Percentiles rank a stretch among this genome's conserved stretches.
phyloP scores from a whole-genome alignment of 2,797 vertebrate genomes.

The Pyrocephalus nanus region DNA sequence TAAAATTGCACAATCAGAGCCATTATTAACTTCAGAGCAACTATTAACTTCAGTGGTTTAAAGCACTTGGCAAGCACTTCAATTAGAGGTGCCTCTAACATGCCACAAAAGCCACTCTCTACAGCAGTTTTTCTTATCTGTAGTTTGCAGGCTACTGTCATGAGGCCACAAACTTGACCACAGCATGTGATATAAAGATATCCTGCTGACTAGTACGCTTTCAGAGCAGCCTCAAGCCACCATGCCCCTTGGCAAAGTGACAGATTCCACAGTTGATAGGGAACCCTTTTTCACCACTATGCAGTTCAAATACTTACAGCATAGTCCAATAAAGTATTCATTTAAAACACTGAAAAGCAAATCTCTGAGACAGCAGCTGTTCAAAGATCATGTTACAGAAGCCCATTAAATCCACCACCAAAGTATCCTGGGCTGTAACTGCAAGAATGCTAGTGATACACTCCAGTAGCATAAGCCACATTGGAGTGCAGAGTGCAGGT shows the following conservation, averaged over 20 bases:
- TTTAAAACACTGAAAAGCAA: not conserved
- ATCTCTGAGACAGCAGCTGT: not conserved
- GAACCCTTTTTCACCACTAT: not conserved
- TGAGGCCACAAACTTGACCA: not conserved
- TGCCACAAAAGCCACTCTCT: not conserved
- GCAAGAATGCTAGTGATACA: not conserved
- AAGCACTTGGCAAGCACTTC: not conserved
- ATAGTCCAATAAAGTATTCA: not conserved
- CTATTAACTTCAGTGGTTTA: not conserved
- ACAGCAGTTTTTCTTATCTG: not conserved
- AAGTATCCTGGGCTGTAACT: not conserved
- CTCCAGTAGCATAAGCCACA: not conserved
- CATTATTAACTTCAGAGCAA: not conserved
- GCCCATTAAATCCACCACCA: not conserved
- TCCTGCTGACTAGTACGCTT: not conserved
- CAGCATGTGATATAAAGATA: not conserved
- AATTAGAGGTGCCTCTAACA: not conserved
- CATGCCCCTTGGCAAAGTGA: not conserved
- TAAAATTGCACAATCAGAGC: not conserved
- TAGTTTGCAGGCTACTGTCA: not conserved
- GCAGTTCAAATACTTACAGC: not conserved
- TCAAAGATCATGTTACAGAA: not conserved
- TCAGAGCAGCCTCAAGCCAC: not conserved
- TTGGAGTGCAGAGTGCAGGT: rapidly evolving
- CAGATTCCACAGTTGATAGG: not conserved